Evolutionary conservation across 2,113 vertebrate species (phyloP), one percentile per base, ranked within the genome.

Genomic region (Thamnophis sirtalis): DNA sequence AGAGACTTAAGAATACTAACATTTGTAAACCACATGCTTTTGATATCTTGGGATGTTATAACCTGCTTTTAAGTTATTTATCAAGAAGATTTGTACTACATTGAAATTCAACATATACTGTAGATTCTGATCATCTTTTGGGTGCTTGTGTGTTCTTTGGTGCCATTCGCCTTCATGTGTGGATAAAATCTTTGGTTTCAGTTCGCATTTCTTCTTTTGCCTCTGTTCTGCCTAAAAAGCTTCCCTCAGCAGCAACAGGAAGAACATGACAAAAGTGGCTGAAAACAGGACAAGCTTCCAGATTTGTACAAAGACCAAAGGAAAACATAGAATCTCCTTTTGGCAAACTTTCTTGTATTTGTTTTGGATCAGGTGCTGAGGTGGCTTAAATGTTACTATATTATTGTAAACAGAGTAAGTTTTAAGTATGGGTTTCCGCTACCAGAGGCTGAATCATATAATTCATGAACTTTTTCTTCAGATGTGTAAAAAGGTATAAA

Each of bases 271-370:
- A 80, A 80, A 86, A 92, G 90, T 63, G 60, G 88, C 53, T 3
- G 91, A 92, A 88, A 93, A 89, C 92, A 48, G 87, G 93, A 92
- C 53, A 90, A 84, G 60, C 91, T 93, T 91, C 91, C 95, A 95
- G 63, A 92, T 58, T 89, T 84, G 26, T 88, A 94, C 89, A 3
- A 4, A 89, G 87, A 24, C 54, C 80, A 92, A 93, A 88, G 84
- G 58, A 60, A 95, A 93, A 92, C 84, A 90, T 3, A 50, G 1
- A 0, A 84, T 94, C n/a, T 68, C 87, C 84, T 86, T 93, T 93
- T 93, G 93, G 93, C 94, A 95, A 53, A 53, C 26, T 73, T 55
- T 86, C 87, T 94, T 54, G 19, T 63, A 92, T 94, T 88, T 93
- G 92, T 93, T 88, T 90, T 7, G 63, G 91, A 87, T 13, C 68